Percentiles rank a stretch among this genome's conserved stretches.
Conservation (phyloP, 2,888 invertebrate species). For the Acronicta leporina region DNA sequence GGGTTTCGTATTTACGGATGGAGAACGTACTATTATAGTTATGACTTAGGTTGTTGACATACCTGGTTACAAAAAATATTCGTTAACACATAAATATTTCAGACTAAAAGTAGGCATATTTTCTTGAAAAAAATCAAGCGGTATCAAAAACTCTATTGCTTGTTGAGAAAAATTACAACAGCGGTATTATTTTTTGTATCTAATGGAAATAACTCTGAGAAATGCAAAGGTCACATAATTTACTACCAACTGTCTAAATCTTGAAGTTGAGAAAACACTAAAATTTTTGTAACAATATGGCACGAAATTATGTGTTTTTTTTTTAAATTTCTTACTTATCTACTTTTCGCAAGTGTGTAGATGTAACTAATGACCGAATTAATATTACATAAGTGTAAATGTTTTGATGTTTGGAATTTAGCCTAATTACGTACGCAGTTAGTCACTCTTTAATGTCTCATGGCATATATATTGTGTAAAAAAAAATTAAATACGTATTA, state of each 20-base stretch:
- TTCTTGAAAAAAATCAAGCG: too few species aligned
- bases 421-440: background rate
- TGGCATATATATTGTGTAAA: background rate
- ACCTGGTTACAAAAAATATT: background rate
- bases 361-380: background rate
- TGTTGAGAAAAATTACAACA: too few species aligned
- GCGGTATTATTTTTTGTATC: too few species aligned
- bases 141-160: too few species aligned
- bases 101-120: too few species aligned
- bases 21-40: background rate
- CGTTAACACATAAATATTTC: background rate
- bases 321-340: background rate
- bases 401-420: background rate
- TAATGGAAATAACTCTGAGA: background rate
- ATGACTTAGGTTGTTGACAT: background rate
- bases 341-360: background rate
- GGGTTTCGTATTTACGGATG: slow-evolving; percentile 11
- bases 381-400: background rate
- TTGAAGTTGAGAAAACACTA: background rate
- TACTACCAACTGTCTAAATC: background rate
- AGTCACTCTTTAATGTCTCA: background rate
- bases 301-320: background rate
- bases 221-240: background rate
- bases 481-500: too few species aligned
- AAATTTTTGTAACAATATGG: background rate